These are phyloP conservation scores for Microplitis mediator DNA, from an alignment of 1,140 invertebrate species.

Conservation along the genomic window DNA sequence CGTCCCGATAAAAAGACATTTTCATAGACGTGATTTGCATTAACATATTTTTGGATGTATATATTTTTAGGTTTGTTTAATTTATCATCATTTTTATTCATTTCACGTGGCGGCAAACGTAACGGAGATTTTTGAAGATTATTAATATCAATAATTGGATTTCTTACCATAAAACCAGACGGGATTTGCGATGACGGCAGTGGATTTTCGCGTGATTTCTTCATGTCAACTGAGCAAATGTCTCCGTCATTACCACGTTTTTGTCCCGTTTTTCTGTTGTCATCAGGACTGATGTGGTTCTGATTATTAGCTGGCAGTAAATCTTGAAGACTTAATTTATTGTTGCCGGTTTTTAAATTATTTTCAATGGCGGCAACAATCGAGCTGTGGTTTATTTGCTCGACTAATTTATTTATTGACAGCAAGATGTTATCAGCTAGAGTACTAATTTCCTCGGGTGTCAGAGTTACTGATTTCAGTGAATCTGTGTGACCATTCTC, in stretches of 20 bases:
- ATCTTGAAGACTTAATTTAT: constrained; percentile 36
- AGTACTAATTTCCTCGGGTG: neutral
- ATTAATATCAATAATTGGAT: too few relatives aligned
- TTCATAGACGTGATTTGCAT: too few relatives aligned
- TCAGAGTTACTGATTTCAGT: neutral
- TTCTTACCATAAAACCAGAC: too few relatives aligned
- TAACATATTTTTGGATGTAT: too few relatives aligned
- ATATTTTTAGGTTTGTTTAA: too few relatives aligned
- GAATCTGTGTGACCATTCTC: neutral
- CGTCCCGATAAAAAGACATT: too few relatives aligned
- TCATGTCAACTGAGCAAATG: neutral
- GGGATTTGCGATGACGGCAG: too few relatives aligned
- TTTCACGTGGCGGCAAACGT: too few relatives aligned
- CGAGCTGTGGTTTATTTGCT: neutral
- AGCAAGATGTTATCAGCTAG: constrained; percentile 24
- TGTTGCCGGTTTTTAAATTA: constrained; percentile 27
- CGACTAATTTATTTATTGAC: constrained; percentile 21
- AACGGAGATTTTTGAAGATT: too few relatives aligned
- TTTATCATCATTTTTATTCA: too few relatives aligned
- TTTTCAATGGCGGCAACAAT: constrained; percentile 27
- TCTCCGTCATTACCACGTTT: neutral
- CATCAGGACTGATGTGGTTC: too few relatives aligned
- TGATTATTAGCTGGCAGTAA: constrained; percentile 28
- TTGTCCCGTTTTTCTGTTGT: neutral
- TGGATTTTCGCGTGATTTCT: too few relatives aligned